Evolutionary conservation across 37 sponge, comb jelly and placozoan species (phyloP).

Genomic region (Dysidea cf. avara): DNA sequence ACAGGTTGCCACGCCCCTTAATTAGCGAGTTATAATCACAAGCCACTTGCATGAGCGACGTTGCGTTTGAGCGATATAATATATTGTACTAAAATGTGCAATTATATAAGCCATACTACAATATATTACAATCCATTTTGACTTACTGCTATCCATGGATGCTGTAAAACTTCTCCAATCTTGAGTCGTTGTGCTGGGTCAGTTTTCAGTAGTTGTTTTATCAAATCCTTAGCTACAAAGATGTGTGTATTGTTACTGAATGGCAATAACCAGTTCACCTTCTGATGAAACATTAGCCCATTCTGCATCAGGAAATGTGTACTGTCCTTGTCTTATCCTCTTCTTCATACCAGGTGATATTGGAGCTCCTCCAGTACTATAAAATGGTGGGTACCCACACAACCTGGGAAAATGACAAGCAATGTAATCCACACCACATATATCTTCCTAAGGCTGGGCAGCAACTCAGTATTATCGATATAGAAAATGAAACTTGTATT

Average conservation of each 20-base stretch:
- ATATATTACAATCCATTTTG: neutral
- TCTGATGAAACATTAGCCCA: constrained; percentile 80
- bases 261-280: constrained; percentile 52
- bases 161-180: constrained; percentile 72
- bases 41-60: too few species aligned
- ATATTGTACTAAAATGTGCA: too few species aligned
- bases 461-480: too few species aligned
- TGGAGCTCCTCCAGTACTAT: constrained; percentile 87
- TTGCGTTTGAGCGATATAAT: too few species aligned
- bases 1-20: too few species aligned
- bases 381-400: constrained; percentile 97
- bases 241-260: too few species aligned
- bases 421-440: neutral
- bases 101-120: too few species aligned
- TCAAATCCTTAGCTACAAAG: constrained; percentile 79
- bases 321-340: constrained; percentile 88
- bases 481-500: too few species aligned
- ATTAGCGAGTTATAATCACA: too few species aligned
- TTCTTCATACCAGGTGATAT: constrained; percentile 98
- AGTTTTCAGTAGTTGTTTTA: constrained; percentile 69
- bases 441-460: neutral
- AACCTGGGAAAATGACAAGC: constrained; percentile 41
- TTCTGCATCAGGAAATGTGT: constrained; percentile 90
- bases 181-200: constrained; percentile 64
- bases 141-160: constrained; percentile 83